Evolutionary conservation across 2,113 vertebrate species (phyloP).

Genomic region (Epinephelus fuscoguttatus): DNA sequence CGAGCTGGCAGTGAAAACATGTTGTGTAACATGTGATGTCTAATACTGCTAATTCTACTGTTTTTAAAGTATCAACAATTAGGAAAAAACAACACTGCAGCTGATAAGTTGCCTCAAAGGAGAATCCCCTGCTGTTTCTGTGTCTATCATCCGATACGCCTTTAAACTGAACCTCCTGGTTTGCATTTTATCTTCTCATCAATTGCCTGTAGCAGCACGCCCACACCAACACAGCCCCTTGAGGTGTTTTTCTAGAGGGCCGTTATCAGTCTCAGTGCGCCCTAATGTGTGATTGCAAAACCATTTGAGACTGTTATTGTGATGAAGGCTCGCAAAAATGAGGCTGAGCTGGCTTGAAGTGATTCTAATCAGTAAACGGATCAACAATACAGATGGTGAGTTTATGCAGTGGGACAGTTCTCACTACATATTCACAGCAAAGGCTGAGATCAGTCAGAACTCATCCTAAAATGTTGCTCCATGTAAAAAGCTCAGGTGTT

Average conservation of each 20-base stretch:
- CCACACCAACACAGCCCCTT: neutral
- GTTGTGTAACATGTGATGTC: no score
- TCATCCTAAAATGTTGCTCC: neutral
- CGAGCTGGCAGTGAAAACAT: no score
- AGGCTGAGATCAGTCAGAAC: neutral
- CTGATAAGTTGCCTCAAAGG: neutral
- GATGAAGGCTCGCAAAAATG: neutral
- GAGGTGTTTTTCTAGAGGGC: neutral
- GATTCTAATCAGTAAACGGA: neutral
- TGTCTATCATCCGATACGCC: neutral
- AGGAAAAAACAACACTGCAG: neutral
- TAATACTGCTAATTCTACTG: neutral
- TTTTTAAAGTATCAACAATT: neutral
- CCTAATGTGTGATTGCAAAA: neutral
- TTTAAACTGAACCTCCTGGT: neutral
- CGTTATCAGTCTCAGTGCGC: neutral
- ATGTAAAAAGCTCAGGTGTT: neutral
- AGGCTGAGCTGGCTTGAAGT: neutral
- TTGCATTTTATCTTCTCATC: neutral
- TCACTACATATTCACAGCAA: neutral
- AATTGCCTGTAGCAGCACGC: constrained; percentile 11
- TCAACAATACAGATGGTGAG: neutral
- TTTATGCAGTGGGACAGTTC: neutral
- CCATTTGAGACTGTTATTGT: neutral
- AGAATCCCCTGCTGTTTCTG: neutral